Evolutionary conservation across 2,113 vertebrate species (phyloP).

Genomic region (Sminthopsis crassicaudata): DNA sequence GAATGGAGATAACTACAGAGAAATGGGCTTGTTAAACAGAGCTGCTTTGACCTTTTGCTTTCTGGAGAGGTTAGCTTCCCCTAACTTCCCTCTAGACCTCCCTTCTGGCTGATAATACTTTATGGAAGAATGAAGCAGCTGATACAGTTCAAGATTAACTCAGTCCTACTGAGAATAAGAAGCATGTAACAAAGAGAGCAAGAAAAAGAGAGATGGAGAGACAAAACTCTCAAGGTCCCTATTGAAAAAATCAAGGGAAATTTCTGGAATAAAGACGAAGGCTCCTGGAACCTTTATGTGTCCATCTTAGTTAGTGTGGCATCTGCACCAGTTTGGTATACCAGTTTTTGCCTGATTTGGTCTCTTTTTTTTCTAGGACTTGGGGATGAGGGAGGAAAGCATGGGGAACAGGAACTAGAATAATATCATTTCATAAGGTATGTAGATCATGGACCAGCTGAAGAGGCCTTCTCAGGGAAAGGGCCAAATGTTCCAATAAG

Average conservation of each 20-base stretch:
- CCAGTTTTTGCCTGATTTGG: not conserved
- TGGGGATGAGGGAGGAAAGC: not conserved
- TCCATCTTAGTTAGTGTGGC: constrained; percentile 36
- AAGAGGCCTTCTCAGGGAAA: not conserved
- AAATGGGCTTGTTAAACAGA: not conserved
- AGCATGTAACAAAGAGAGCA: constrained; percentile 39
- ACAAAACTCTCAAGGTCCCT: not conserved
- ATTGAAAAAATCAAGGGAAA: constrained; percentile 64
- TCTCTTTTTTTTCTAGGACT: not conserved
- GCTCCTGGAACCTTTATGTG: constrained; percentile 18
- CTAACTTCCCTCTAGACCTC: not conserved
- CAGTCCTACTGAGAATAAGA: constrained; percentile 1
- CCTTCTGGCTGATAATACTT: not conserved
- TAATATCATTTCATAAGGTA: not conserved
- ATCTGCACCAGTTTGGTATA: constrained; percentile 26
- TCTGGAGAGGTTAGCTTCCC: constrained; percentile 10
- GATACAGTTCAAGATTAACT: constrained; percentile 47
- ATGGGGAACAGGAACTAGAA: not conserved
- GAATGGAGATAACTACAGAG: not conserved
- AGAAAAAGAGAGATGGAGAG: constrained; percentile 23
- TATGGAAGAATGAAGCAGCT: constrained; percentile 44
- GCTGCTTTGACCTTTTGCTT: not conserved
- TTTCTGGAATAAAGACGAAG: constrained; percentile 43
- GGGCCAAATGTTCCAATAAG: not conserved
- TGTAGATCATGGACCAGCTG: not conserved